Base-by-base conservation (phyloP, 2,113 vertebrate genomes). In the Scalopus aquaticus region DNA sequence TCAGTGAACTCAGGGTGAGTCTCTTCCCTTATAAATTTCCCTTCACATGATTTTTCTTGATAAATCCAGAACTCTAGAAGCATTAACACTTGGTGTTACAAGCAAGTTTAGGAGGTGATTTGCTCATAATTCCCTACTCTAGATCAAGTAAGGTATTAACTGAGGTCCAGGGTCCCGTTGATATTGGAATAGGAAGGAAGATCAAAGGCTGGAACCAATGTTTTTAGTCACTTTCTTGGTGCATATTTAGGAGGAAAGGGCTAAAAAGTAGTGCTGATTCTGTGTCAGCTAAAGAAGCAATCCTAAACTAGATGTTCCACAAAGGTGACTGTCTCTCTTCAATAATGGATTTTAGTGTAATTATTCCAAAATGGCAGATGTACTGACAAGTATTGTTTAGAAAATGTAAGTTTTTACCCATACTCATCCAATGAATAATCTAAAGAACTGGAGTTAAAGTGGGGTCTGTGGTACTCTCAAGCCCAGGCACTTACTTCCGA, bases 61-160 rank as follows among this genome's bases (percentile, higher is more conserved):
- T 12, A 26, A n/a, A 46, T 3, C 78, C 62, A 60, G 35, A 77
- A 60, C 5, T 81, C 10, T 28, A 81, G 67, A 85, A 54, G 56
- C 64, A 60, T 73, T 77, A 89, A 44, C 28, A 32, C 9, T 30
- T 22, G 79, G 1, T 81, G 9, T 77, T 13, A 22, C 26, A 88
- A 93, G 42, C 12, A 2, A 54, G 37, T 20, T 54, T 16, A 73
- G 24, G 35, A 46, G 9, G 35, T 8, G 0, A 60, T 62, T 10
- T 60, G 28, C 1, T 86, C 7, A 2, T 67, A 37, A 67, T 17
- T n/a, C 19, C 11, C 30, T 92, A 22, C 5, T 2, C 0, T 49
- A 32, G 1, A n/a, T 46, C 12, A 49, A 26, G 0, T n/a, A 9
- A 72, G 10, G 0, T 32, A 0, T 65, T 62, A 64, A 39, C n/a